phyloP scores from a whole-genome alignment of 2,888 invertebrate genomes.

The Tetranychus truncatus region DNA sequence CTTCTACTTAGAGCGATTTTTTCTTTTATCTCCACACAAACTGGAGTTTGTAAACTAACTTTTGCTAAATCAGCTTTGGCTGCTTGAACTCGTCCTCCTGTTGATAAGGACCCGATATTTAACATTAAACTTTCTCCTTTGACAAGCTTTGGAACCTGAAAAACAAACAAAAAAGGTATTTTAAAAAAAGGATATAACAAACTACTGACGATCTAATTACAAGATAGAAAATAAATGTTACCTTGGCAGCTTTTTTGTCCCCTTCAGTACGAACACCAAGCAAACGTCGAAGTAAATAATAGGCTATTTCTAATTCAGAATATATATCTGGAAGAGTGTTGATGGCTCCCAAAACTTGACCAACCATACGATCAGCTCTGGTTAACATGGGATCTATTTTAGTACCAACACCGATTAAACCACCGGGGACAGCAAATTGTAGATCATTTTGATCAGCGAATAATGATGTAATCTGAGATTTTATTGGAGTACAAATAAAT shows the following conservation, averaged over 20 bases:
- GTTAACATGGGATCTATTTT: slow-evolving; percentile 97
- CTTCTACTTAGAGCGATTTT: slow-evolving; percentile 96
- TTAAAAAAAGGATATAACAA: background rate
- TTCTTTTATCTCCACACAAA: slow-evolving; percentile 94
- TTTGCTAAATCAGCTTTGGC: slow-evolving; percentile 92
- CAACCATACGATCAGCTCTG: slow-evolving; percentile 91
- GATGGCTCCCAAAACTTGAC: slow-evolving; percentile 88
- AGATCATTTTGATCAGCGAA: slow-evolving; percentile 94
- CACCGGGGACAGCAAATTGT: slow-evolving; percentile 96
- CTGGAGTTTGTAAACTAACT: slow-evolving; percentile 86
- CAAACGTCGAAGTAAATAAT: slow-evolving; percentile 80
- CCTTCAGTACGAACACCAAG: slow-evolving; percentile 96
- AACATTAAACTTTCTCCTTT: slow-evolving; percentile 82
- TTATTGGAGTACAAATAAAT: slow-evolving; percentile 85
- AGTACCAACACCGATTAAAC: slow-evolving; percentile 97
- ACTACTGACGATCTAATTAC: no score
- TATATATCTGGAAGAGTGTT: slow-evolving; percentile 91
- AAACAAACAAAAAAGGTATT: slow-evolving; percentile 18
- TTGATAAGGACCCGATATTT: slow-evolving; percentile 95
- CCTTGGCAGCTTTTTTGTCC: slow-evolving; percentile 95
- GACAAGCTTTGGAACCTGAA: slow-evolving; percentile 63
- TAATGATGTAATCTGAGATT: slow-evolving; percentile 85
- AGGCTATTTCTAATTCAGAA: slow-evolving; percentile 92
- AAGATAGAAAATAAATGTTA: slow-evolving; percentile 28
- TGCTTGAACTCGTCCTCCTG: slow-evolving; percentile 84